Base-by-base conservation (phyloP, 64 coral and sea anemone species). In the Acropora yongei region DNA sequence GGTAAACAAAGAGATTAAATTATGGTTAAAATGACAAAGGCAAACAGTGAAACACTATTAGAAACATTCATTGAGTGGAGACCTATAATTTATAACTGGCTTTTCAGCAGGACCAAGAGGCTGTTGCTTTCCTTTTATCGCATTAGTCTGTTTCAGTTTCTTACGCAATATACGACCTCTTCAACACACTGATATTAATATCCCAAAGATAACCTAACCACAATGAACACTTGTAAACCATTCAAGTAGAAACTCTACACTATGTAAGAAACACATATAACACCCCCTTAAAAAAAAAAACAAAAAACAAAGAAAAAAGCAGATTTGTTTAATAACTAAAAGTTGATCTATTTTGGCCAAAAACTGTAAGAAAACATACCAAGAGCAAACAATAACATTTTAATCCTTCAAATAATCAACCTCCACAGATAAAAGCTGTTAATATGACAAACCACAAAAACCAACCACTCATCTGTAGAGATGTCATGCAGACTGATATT, bases 151-250 rank as follows among this genome's bases (percentile, higher is more conserved):
- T 41, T 66, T 83, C 30, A 17, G 57, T 44, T 68, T 14, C 41
- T 17, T 68, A 84, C 45, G 42, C n/a, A 71, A 46, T 68, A 72
- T 42, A 72, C 49, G 82, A 85, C 82, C 82, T 71, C 43, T 69
- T 83, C 40, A 83, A 57, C 80, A 45, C 80, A 83, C 10, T 55
- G 57, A 83, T 57, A 68, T 83, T 58, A 83, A 83, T 83, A 83
- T 13, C 57, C 8, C 11, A n/a, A 0, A 3, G 8, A 20, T n/a
- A 39, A 7, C 3, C 65, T 83, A 43, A 30, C 8, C 58, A 85
- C 44, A 11, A 66, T 83, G 57, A 66, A 18, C 41, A 17, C 80
- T 66, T 45, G 10, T 48, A 49, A 46, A 68, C 72, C 13, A 85
- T 47, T 55, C 3, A 30, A 18, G 8, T 72, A 40, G 2, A 41